A percentile compares a stretch with the other conserved stretches of the same genome.
phyloP scores from a whole-genome alignment of 2,113 vertebrate genomes.

The Hiodon tergisus region DNA sequence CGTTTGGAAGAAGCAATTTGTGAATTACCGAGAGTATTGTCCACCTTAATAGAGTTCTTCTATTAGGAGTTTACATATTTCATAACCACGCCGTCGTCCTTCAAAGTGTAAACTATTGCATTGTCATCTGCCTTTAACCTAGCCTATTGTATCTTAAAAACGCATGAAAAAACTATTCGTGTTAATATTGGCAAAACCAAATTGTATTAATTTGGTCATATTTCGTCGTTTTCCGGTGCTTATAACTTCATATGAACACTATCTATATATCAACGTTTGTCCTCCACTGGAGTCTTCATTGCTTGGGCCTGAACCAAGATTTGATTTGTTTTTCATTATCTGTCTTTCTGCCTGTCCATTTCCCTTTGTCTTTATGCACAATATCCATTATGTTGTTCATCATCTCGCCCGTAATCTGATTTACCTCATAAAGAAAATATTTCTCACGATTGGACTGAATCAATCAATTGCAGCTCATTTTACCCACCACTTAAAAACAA shows the following conservation, averaged over 20 bases:
- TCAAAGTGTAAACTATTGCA: too few relatives aligned
- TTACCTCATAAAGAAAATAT: slow-evolving; percentile 57
- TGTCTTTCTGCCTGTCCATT: slow-evolving; percentile 21
- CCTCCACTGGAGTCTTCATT: background rate
- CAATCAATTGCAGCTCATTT: slow-evolving; percentile 65
- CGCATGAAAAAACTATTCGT: too few relatives aligned
- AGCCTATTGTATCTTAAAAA: too few relatives aligned
- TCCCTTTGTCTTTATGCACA: slow-evolving; percentile 29
- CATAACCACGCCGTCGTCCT: too few relatives aligned
- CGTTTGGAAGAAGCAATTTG: slow-evolving; percentile 1
- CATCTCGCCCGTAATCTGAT: slow-evolving; percentile 45
- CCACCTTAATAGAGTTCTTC: background rate
- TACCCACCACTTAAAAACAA: slow-evolving; percentile 51
- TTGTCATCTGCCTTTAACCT: too few relatives aligned
- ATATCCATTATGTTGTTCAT: slow-evolving; percentile 36
- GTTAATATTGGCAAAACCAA: too few relatives aligned
- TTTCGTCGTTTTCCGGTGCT: background rate
- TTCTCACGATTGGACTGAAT: slow-evolving; percentile 57
- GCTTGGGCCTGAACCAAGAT: background rate
- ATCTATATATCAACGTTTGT: background rate
- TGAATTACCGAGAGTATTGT: background rate
- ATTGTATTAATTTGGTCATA: too few relatives aligned
- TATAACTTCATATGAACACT: background rate
- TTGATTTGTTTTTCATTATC: slow-evolving; percentile 20
- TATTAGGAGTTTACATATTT: too few relatives aligned